Evolutionary conservation across 2,797 vertebrate species (phyloP).

Genomic region (Mus caroli): DNA sequence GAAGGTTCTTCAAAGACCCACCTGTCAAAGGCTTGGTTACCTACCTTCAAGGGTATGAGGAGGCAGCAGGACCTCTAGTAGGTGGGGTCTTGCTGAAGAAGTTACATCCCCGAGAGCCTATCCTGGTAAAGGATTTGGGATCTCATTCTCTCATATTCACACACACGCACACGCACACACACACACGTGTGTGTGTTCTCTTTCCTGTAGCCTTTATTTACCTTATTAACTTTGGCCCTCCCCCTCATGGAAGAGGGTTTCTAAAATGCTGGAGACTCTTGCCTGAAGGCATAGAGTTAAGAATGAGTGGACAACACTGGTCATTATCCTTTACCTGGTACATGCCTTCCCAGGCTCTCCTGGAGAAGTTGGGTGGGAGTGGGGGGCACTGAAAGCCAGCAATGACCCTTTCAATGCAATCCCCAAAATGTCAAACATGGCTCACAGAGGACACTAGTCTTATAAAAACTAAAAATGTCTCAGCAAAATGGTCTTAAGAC

Average conservation of each 20-base stretch:
- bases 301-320: neutral
- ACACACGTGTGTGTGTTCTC: too few relatives aligned
- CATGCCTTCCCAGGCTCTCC: neutral
- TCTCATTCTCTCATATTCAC: too few relatives aligned
- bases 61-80: neutral
- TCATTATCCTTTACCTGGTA: neutral
- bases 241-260: neutral
- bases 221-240: neutral
- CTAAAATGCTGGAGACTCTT: neutral
- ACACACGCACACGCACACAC: too few relatives aligned
- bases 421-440: slow-evolving; percentile 41
- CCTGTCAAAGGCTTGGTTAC: neutral
- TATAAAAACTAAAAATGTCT: neutral
- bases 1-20: neutral
- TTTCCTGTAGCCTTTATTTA: neutral
- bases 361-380: neutral
- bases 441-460: neutral
- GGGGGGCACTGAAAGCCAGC: neutral
- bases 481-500: neutral
- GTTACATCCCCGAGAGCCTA: neutral
- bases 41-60: neutral
- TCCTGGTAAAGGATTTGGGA: neutral
- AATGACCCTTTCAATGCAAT: neutral
- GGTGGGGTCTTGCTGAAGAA: neutral
- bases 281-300: neutral